Base-by-base conservation (phyloP, 2,888 invertebrate species). In the Cryptocephalus primarius region DNA sequence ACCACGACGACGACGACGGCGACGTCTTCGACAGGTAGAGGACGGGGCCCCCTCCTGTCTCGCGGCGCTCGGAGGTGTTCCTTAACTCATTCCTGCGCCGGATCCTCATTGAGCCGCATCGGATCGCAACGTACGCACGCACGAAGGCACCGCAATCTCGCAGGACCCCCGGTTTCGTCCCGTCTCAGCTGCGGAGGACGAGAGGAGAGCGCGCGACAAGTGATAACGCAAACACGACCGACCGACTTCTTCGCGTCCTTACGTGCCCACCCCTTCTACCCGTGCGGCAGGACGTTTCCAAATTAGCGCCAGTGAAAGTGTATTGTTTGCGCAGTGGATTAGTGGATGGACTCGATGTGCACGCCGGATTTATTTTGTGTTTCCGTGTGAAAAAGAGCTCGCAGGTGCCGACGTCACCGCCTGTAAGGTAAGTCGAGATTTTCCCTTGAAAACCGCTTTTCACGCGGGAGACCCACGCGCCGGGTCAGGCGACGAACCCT, bases 241-340 rank as follows among this genome's bases (percentile, higher is more conserved):
- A 51, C 44, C 22, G 22, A 22, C 22, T 22, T n/a, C n/a, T n/a
- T 22, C 22, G 6, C 22, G 22, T 22, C 6, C 6, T 22, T 22
- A 22, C 22, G 22, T 22, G 22, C 22, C n/a, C n/a, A n/a, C n/a
- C n/a, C 6, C 22, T 22, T 22, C 22, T 22, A 22, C 22, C 2
- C 22, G 3, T 6, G 22, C 22, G 22, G 22, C 22, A 6, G 52
- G 55, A 55, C 60, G 61, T 64, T 64, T 65, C 63, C 58, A 63
- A 64, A 63, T 64, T 64, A 64, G 53, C 63, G 60, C 60, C 58
- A 63, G 65, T 62, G 63, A 65, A 65, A 65, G 65, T 64, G 63
- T 55, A 46, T 57, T 57, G 22, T 22, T 22, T 22, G 55, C 57
- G 57, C 56, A 57, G 59, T 62, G 60, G 47, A 51, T 53, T 48